Evolutionary conservation across 2,888 invertebrate genomes (phyloP).

Genomic region (Strigamia crassipes): DNA sequence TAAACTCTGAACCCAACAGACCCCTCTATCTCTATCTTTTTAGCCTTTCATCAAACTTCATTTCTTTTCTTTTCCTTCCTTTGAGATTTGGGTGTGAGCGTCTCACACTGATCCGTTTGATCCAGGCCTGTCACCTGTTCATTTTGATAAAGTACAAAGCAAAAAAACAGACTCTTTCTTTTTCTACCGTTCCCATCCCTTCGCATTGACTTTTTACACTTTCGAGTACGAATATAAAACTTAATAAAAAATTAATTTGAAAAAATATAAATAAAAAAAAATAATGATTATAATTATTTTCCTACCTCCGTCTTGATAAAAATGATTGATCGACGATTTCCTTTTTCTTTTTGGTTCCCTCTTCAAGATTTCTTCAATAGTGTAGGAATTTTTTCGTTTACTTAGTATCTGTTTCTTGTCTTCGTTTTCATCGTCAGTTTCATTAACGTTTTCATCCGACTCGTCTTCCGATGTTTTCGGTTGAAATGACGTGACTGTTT

Average conservation of each 20-base stretch:
- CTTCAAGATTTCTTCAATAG: conserved; percentile 45
- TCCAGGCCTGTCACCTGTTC: conserved; percentile 27
- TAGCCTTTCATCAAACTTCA: conserved; percentile 30
- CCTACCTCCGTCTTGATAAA: background rate
- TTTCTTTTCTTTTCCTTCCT: conserved; percentile 30
- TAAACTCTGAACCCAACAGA: background rate
- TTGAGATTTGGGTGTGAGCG: conserved; percentile 15
- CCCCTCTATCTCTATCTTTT: background rate
- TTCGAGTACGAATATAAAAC: background rate
- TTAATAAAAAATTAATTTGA: background rate
- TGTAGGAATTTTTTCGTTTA: conserved; percentile 12
- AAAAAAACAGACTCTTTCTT: background rate
- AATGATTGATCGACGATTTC: background rate
- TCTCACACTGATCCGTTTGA: conserved; percentile 19
- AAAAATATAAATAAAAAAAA: no score
- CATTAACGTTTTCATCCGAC: background rate
- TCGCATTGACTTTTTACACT: background rate
- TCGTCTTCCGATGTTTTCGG: background rate
- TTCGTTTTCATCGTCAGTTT: conserved; percentile 20
- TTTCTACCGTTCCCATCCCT: background rate
- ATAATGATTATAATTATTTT: background rate
- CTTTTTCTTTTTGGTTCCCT: conserved; percentile 47
- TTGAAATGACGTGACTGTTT: conserved; percentile 23
- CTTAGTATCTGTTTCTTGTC: background rate
- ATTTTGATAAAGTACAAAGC: background rate